Evolutionary conservation across 2,113 vertebrate genomes (phyloP), one percentile per base, ranked within the genome.

Genomic region (Baryphthengus martii): DNA sequence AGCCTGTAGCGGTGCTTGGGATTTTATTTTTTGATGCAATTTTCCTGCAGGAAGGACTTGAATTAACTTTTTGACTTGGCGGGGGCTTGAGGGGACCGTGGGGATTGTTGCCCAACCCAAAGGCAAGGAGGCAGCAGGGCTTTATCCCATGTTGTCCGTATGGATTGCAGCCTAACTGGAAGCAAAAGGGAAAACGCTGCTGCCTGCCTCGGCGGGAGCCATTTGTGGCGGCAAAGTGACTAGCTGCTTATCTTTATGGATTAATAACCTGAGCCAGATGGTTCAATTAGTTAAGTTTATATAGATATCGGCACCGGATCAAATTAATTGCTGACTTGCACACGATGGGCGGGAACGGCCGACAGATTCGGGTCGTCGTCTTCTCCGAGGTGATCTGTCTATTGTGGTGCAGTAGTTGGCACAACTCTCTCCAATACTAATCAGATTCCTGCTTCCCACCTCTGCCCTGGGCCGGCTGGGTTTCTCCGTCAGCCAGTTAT

Each of bases 141-240:
- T 59, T 63, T 5, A 4, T 56, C 31, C 42, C 2, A 0, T 2
- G 18, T 1, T 79, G 71, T 35, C 49, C 13, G 0, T 1, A 2
- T 1, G 19, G 78, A 37, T 63, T 16, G 3, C 52, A 50, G 58
- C 56, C 35, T 4, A 0, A 3, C 37, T 35, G 77, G 23, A n/a
- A 72, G 61, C 45, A 47, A 9, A 77, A 29, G 70, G 85, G 45
- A 26, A 26, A 55, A 50, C 2, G 24, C 65, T 31, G 37, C 11
- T 40, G 76, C 73, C 24, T 16, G 85, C 6, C 19, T 62, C 56
- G 77, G 49, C 7, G 11, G 55, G 83, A 82, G 86, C 74, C 29
- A 11, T 72, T 67, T n/a, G 13, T 18, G 61, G 45, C 11, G 2
- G 62, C 15, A 6, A 50, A 58, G 63, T 44, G n/a, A 40, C 39